Conservation (phyloP, 2,113 vertebrate genomes). For the Calonectris borealis region DNA sequence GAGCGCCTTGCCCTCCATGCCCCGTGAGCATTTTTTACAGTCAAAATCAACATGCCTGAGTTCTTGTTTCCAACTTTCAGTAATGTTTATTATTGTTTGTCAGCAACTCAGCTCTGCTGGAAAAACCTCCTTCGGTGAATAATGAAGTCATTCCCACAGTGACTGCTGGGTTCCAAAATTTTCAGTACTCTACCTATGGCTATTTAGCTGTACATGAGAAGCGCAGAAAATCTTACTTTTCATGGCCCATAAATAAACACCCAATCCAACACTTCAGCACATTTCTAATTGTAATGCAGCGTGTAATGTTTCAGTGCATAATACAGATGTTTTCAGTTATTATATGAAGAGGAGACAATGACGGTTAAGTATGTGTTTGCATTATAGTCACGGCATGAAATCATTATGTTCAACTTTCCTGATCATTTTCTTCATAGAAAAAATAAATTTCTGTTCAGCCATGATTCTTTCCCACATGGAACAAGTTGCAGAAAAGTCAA, state of each 20-base stretch:
- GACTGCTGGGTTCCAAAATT: conserved; percentile 64
- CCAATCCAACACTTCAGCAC: conserved; percentile 66
- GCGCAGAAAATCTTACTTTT: conserved; percentile 56
- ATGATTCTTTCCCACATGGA: conserved; percentile 8
- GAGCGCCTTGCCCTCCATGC: conserved; percentile 19
- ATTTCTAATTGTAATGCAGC: conserved; percentile 73
- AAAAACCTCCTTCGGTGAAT: conserved; percentile 50
- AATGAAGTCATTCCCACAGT: conserved; percentile 62
- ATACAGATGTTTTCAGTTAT: conserved; percentile 75
- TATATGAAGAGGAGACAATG: conserved; percentile 70
- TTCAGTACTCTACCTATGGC: conserved; percentile 60
- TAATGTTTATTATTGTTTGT: conserved; percentile 60
- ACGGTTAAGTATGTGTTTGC: conserved; percentile 69
- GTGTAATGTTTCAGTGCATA: conserved; percentile 62
- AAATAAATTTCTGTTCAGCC: conserved; percentile 36
- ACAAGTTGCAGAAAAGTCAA: conserved; percentile 8
- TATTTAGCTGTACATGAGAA: conserved; percentile 62
- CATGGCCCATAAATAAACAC: conserved; percentile 70
- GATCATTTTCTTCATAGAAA: conserved; percentile 53
- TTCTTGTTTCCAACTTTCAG: conserved; percentile 57
- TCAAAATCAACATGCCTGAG: conserved; percentile 32
- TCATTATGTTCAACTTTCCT: conserved; percentile 68
- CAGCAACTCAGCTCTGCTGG: conserved; percentile 52
- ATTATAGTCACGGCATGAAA: conserved; percentile 66
- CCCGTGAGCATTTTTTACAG: conserved; percentile 12